Percentiles rank a stretch among this genome's conserved stretches.
Evolutionary conservation across 2,797 vertebrate species (phyloP).

Genomic region (Eidolon dupreanum): DNA sequence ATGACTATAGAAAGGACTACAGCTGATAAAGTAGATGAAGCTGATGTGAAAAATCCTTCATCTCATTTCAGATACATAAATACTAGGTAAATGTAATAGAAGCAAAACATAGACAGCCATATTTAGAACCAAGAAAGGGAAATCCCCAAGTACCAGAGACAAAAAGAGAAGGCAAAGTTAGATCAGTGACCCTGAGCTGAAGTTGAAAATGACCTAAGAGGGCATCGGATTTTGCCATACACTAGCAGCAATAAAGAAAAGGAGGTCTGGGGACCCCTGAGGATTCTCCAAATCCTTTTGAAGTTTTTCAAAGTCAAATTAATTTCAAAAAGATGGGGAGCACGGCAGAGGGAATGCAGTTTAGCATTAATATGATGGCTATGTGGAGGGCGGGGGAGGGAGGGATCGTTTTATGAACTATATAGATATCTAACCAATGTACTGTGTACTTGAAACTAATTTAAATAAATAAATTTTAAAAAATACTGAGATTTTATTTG

Average conservation of each 20-base stretch:
- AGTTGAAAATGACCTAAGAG: neutral
- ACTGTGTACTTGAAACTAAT: too few species aligned
- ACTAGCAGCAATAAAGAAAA: neutral
- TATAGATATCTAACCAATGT: too few species aligned
- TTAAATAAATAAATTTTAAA: neutral
- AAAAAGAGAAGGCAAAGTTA: neutral
- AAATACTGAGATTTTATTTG: constrained; percentile 27
- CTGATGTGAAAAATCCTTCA: neutral
- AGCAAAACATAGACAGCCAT: neutral
- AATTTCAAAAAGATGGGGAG: neutral
- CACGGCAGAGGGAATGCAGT: too few species aligned
- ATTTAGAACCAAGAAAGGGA: constrained; percentile 20
- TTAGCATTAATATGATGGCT: too few species aligned
- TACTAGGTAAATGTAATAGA: neutral
- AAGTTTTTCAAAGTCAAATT: neutral
- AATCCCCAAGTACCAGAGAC: neutral
- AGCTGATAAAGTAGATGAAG: neutral
- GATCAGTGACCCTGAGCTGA: neutral
- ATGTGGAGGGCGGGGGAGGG: too few species aligned
- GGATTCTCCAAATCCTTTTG: neutral
- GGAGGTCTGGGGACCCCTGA: neutral
- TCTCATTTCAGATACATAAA: neutral
- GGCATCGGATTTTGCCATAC: neutral
- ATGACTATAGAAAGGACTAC: neutral
- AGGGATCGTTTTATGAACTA: too few species aligned